Evolutionary conservation across 2,888 invertebrate genomes (phyloP).

Genomic region (Cordylochernes scorpioides): DNA sequence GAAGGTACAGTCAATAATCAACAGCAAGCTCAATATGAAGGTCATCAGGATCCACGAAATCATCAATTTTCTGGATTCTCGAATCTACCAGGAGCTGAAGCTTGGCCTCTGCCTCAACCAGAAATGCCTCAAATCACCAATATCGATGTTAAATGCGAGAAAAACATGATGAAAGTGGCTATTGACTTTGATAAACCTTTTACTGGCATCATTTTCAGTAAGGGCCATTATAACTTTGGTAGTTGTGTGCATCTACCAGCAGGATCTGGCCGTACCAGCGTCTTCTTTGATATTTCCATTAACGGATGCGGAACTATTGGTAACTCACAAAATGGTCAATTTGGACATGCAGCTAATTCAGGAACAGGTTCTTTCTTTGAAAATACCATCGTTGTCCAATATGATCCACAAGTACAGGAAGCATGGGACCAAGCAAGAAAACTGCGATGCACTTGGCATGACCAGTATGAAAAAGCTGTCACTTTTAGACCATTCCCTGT

Average conservation of each 20-base stretch:
- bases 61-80: conserved; percentile 12
- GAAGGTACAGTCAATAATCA: too few species aligned
- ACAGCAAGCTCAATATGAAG: too few species aligned
- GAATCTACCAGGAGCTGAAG: conserved; percentile 32
- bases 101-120: conserved; percentile 56
- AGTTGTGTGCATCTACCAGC: conserved; percentile 74
- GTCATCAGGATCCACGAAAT: conserved; percentile 9
- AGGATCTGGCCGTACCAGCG: conserved; percentile 52
- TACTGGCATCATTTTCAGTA: conserved; percentile 80
- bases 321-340: conserved; percentile 62
- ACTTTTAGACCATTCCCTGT: conserved; percentile 82
- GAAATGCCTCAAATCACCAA: conserved; percentile 82
- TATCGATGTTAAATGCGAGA: conserved; percentile 75
- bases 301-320: conserved; percentile 76
- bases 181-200: conserved; percentile 81
- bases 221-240: conserved; percentile 65
- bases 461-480: conserved; percentile 78
- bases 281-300: conserved; percentile 68
- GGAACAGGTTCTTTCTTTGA: conserved; percentile 78
- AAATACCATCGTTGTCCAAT: conserved; percentile 74
- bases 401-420: conserved; percentile 70
- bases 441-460: conserved; percentile 76
- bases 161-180: conserved; percentile 73
- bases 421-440: conserved; percentile 86
- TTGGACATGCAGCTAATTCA: conserved; percentile 58